Evolutionary conservation across 2,888 invertebrate genomes (phyloP), one percentile per base, ranked within the genome.

Genomic region (Creontiades dilutus): DNA sequence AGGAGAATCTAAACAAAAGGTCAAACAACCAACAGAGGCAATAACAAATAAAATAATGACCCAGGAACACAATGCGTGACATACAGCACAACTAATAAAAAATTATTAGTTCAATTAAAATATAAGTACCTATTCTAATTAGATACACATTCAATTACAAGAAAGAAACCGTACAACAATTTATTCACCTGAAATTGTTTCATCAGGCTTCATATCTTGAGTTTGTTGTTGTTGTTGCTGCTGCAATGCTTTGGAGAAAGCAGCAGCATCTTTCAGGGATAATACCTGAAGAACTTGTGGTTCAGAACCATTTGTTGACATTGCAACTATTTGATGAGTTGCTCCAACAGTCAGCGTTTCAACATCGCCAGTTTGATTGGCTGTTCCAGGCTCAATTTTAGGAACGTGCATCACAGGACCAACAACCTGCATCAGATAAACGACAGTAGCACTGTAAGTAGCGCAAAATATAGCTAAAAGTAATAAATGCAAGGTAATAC

Each of bases 401-500:
- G 94, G 96, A 93, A 97, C 97, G 95, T 97, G 97, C 92, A 96
- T 95, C 94, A 97, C 96, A 92, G 97, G 97, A 91, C 96, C 95
- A 76, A 94, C 94, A 90, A 97, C 96, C 94, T 93, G 23, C 12
- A 86, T 76, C 37, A 37, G 3, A 37, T 2, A 37, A 37, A 37
- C 37, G 7, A 7, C 3, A 37, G 37, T 37, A 37, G 37, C 37
- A 37, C 37, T 37, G 37, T 37, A 37, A 37, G 37, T 7, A 37
- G 7, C 37, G 37, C 7, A 37, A 37, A 37, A 37, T 37, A 37
- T 37, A n/a, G n/a, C n/a, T n/a, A n/a, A n/a, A n/a, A n/a, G n/a
- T n/a, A n/a, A n/a, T n/a, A n/a, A n/a, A n/a, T n/a, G n/a, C n/a
- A n/a, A n/a, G n/a, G n/a, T n/a, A n/a, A n/a, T n/a, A n/a, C n/a